A percentile compares a stretch with the other conserved stretches of the same genome.
phyloP scores from a whole-genome alignment of 2,888 invertebrate species.

The Metallyticus violacea region DNA sequence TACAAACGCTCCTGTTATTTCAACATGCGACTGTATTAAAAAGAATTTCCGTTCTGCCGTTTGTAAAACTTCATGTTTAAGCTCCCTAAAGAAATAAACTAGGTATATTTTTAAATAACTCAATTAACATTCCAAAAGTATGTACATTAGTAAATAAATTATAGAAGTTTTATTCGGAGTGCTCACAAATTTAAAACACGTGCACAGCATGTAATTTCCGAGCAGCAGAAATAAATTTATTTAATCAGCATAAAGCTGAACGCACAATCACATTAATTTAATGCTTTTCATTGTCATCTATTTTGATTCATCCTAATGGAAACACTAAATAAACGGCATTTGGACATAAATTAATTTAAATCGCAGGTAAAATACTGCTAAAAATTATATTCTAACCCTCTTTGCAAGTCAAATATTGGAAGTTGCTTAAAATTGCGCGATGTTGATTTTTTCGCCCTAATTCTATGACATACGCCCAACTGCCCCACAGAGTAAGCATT shows the following conservation, averaged over 20 bases:
- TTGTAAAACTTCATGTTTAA: no score
- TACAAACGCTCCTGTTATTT: no score
- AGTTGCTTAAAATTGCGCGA: not conserved
- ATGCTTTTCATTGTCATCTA: not conserved
- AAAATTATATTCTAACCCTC: not conserved
- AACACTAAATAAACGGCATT: not conserved
- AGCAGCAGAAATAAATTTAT: not conserved
- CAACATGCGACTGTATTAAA: no score
- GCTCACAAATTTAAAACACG: not conserved
- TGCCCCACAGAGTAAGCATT: no score
- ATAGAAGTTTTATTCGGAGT: not conserved
- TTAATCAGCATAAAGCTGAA: not conserved
- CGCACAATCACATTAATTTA: not conserved
- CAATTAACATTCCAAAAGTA: not conserved
- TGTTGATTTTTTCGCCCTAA: not conserved
- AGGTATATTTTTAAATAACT: no score
- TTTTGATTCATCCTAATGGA: not conserved
- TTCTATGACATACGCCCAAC: not conserved
- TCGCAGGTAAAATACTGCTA: not conserved
- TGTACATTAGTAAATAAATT: not conserved
- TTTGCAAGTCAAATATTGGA: not conserved
- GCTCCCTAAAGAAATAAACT: no score
- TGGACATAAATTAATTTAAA: not conserved
- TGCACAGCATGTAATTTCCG: not conserved
- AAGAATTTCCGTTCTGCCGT: no score